Evolutionary conservation across 2,888 invertebrate genomes (phyloP).

Genomic region (Atethmia centrago): DNA sequence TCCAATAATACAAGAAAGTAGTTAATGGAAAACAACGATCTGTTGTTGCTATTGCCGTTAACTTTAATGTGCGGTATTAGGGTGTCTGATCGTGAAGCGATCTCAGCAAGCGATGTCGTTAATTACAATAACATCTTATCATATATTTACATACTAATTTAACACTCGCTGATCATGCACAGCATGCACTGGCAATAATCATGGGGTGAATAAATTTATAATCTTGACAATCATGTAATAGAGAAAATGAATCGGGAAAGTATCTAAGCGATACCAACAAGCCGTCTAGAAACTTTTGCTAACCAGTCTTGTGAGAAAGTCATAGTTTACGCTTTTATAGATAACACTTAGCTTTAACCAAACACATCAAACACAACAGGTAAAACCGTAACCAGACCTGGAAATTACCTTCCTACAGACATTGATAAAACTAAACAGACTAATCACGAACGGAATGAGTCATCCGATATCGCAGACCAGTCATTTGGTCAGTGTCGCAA

Average conservation of each 20-base stretch:
- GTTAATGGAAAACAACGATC: conserved; percentile 86
- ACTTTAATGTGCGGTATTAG: conserved; percentile 90
- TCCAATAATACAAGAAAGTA: conserved; percentile 61
- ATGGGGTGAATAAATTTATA: conserved; percentile 35
- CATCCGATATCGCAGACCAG: conserved; percentile 89
- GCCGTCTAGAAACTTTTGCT: conserved; percentile 2
- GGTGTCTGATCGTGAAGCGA: conserved; percentile 80
- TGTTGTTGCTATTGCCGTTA: conserved; percentile 75
- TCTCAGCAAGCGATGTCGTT: conserved; percentile 79
- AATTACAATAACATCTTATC: conserved; percentile 59
- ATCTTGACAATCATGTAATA: conserved; percentile 26
- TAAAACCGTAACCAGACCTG: conserved; percentile 62
- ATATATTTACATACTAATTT: conserved; percentile 56
- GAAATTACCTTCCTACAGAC: conserved; percentile 69
- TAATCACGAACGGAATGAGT: conserved; percentile 88
- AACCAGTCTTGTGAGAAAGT: neutral
- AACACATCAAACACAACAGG: conserved; percentile 24
- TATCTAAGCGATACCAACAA: neutral
- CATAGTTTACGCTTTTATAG: neutral
- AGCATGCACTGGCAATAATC: conserved; percentile 40
- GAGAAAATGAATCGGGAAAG: conserved; percentile 13
- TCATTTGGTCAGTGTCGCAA: conserved; percentile 91
- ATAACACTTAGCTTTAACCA: neutral
- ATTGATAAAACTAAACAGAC: conserved; percentile 84
- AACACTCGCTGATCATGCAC: conserved; percentile 55